Conservation (phyloP, 2,797 vertebrate genomes). For the Bovichtus variegatus region DNA sequence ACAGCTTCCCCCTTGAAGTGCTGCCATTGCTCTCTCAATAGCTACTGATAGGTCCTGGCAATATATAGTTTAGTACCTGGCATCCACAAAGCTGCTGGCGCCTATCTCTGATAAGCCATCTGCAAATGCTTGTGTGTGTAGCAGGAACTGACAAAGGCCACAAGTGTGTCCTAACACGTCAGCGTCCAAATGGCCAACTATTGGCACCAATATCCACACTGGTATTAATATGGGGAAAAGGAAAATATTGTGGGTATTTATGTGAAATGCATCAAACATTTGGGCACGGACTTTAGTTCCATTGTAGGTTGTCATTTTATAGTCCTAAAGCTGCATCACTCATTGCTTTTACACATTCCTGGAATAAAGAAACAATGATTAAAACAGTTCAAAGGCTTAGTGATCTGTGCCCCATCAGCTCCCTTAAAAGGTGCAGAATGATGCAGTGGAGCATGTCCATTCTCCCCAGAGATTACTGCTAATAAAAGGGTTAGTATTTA, state of each 20-base stretch:
- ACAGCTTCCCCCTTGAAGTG: conserved; percentile 60
- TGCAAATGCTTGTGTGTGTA: conserved; percentile 71
- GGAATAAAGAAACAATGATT: conserved; percentile 23
- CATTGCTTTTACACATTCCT: background rate
- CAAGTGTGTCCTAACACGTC: conserved; percentile 62
- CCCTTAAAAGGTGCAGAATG: conserved; percentile 87
- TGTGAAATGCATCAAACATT: conserved; percentile 2
- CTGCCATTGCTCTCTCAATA: conserved; percentile 70
- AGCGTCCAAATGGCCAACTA: conserved; percentile 42
- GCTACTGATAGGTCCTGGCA: conserved; percentile 73
- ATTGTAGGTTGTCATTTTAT: background rate
- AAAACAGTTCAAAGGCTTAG: conserved; percentile 38
- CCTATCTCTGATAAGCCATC: conserved; percentile 71
- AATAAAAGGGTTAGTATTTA: conserved; percentile 88
- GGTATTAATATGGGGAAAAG: conserved; percentile 1
- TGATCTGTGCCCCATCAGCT: conserved; percentile 52
- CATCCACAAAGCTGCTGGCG: conserved; percentile 69
- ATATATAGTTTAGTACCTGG: conserved; percentile 73
- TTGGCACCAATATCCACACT: conserved; percentile 26
- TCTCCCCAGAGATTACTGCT: conserved; percentile 83
- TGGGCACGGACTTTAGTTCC: background rate
- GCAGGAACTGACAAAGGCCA: conserved; percentile 64
- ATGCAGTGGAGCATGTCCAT: conserved; percentile 71
- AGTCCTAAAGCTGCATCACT: conserved; percentile 6
- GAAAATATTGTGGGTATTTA: conserved; percentile 6